Evolutionary conservation across 2,797 vertebrate genomes (phyloP).

Genomic region (Knipowitschia caucasica): DNA sequence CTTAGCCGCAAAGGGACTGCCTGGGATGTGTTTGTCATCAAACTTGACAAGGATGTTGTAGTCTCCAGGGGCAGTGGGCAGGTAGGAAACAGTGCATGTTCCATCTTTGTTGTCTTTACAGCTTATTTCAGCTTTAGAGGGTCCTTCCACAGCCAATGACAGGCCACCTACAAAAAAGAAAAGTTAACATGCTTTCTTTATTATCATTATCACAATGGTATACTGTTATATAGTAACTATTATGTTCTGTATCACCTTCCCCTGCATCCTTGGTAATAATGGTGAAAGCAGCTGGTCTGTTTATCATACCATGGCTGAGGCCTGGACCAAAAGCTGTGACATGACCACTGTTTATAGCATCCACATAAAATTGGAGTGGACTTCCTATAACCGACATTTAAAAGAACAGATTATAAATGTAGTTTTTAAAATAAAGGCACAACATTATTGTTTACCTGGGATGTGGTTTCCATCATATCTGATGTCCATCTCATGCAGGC

Average conservation of each 20-base stretch:
- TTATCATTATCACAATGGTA: no score
- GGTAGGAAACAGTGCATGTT: conserved; percentile 94
- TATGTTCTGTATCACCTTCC: conserved; percentile 77
- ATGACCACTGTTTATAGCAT: conserved; percentile 87
- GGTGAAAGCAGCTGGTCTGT: conserved; percentile 90
- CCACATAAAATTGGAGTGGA: conserved; percentile 93
- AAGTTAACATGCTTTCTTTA: neutral
- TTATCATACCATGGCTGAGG: conserved; percentile 92
- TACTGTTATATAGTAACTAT: neutral
- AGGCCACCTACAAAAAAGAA: conserved; percentile 80
- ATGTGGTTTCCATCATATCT: conserved; percentile 97
- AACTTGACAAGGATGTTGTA: conserved; percentile 97
- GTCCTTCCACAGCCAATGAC: conserved; percentile 93
- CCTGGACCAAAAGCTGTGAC: conserved; percentile 93
- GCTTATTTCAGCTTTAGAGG: conserved; percentile 95
- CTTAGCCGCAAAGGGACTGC: conserved; percentile 95
- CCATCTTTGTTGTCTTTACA: conserved; percentile 98
- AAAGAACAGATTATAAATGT: neutral
- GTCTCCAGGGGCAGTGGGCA: conserved; percentile 91
- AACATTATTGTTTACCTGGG: conserved; percentile 75
- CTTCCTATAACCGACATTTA: conserved; percentile 76
- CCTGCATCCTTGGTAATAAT: conserved; percentile 95
- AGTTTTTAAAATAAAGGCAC: neutral
- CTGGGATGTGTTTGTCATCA: conserved; percentile 92
- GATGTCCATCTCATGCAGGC: conserved; percentile 97